phyloP scores from a whole-genome alignment of 2,888 invertebrate genomes.

The Drosophila crucigera region DNA sequence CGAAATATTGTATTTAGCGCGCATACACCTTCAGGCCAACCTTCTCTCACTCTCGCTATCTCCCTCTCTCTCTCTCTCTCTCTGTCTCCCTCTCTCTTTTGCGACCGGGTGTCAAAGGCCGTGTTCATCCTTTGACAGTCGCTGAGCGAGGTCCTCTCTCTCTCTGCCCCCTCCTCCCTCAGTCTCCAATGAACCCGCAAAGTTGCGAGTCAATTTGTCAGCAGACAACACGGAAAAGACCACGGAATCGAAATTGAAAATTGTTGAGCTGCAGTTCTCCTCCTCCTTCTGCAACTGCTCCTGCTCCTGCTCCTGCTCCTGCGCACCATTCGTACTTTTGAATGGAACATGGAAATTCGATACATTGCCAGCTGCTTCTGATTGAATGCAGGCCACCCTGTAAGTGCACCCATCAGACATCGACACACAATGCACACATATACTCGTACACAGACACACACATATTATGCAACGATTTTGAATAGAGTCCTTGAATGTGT shows the following conservation, averaged over 20 bases:
- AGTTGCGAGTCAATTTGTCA: conserved; percentile 75
- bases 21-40: conserved; percentile 35
- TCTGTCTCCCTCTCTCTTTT: no score
- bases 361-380: conserved; percentile 52
- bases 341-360: conserved; percentile 69
- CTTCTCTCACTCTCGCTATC: conserved; percentile 15
- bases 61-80: no score
- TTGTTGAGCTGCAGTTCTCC: conserved; percentile 44
- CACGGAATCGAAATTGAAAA: conserved; percentile 63
- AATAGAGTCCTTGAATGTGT: conserved; percentile 21
- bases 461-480: conserved; percentile 41
- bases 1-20: conserved; percentile 49
- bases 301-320: background rate
- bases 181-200: conserved; percentile 40
- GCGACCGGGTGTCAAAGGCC: conserved; percentile 71
- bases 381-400: conserved; percentile 51
- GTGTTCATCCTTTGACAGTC: conserved; percentile 70
- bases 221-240: conserved; percentile 23
- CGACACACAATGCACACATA: background rate
- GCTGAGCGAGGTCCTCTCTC: conserved; percentile 10
- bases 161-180: background rate
- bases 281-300: background rate
- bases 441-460: background rate
- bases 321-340: conserved; percentile 24
- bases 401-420: conserved; percentile 26